A percentile compares a stretch with the other conserved stretches of the same genome.
Evolutionary conservation across 2,113 vertebrate genomes (phyloP).

Genomic region (Numenius arquata): DNA sequence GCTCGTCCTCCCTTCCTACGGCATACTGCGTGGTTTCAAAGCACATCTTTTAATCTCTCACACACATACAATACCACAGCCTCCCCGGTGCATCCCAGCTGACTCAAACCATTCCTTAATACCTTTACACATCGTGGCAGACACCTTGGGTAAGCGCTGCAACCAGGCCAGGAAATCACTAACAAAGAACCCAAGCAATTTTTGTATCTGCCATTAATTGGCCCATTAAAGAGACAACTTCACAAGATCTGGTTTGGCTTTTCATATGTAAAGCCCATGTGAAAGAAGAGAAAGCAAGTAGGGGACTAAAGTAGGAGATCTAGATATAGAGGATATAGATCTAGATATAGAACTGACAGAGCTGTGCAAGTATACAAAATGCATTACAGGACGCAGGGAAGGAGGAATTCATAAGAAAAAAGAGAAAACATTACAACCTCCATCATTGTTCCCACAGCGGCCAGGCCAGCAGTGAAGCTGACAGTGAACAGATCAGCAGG

Average conservation of each 20-base stretch:
- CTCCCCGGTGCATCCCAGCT: background rate
- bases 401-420: background rate
- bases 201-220: background rate
- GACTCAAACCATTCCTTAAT: background rate
- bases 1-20: background rate
- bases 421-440: accelerated
- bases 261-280: background rate
- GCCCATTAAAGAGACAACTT: background rate
- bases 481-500: background rate
- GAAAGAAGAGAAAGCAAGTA: background rate
- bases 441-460: background rate
- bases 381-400: background rate
- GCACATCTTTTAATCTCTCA: background rate
- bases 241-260: background rate
- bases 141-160: background rate
- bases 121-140: background rate
- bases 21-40: background rate
- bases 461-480: background rate
- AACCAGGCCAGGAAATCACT: background rate
- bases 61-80: too few species aligned
- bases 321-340: background rate
- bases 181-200: background rate
- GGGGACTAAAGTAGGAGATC: background rate
- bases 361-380: background rate
- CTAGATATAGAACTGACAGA: background rate